Base-by-base conservation (phyloP, 2,888 invertebrate genomes). In the Anthophora plumipes region DNA sequence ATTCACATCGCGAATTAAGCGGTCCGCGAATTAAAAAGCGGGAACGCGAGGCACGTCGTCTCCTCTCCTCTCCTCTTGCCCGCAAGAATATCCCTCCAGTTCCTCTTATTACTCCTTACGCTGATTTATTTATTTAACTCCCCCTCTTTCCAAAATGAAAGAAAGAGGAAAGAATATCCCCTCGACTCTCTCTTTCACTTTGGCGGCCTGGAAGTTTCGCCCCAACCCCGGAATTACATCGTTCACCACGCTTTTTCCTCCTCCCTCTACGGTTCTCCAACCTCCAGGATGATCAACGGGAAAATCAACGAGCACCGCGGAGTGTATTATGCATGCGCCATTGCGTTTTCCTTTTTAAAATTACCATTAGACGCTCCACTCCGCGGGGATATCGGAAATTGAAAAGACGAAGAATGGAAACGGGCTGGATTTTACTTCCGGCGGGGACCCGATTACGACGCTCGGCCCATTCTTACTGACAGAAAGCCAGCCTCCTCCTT, bases 301-400 rank as follows among this genome's bases (percentile, higher is more conserved):
- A 83, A 83, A 85, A 77, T 80, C 85, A 85, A 85, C 78, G 79
- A 83, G 66, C 60, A 7, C 39, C 54, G 63, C 41, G 43, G 81
- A 71, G 75, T 73, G 81, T 82, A 81, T 82, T 82, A 82, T 82
- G 81, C 81, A 82, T 76, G 81, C 81, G 75, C 81, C 81, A 81
- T 81, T 82, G 81, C 81, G 75, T 71, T 81, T 78, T 71, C 81
- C 81, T 81, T 81, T n/a, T 82, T 81, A 81, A 82, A 82, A 82
- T 82, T 81, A 82, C 75, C 81, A 82, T 82, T 75, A 75, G 76
- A 64, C 81, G 74, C 17, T 37, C 54, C 57, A 50, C 57, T 57
- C 68, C 69, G 63, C 80, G 61, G 70, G 80, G 68, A 75, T 82
- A 82, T 82, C 81, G 81, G 81, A 81, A 81, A 82, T 82, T 75